Conservation (phyloP, 2,888 invertebrate species). For the Cosmopolites sordidus region DNA sequence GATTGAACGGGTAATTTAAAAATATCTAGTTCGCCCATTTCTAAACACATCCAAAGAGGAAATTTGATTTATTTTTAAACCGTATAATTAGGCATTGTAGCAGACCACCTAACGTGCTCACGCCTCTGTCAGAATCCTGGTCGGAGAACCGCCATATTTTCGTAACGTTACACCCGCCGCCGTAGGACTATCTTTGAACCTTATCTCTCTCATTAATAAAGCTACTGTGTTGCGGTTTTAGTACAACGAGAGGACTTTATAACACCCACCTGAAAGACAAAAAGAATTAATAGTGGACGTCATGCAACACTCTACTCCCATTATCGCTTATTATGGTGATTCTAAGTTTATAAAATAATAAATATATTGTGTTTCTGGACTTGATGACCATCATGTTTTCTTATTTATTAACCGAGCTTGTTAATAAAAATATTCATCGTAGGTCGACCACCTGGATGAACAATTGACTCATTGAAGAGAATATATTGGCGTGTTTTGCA, state of each 20-base stretch:
- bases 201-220: slow-evolving; percentile 23
- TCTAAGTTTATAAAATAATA: too few relatives aligned
- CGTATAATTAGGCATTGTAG: slow-evolving; percentile 18
- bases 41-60: slow-evolving; percentile 9
- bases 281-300: slow-evolving; percentile 8
- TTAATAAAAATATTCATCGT: too few relatives aligned
- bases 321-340: too few relatives aligned
- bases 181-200: slow-evolving; percentile 19
- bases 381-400: too few relatives aligned
- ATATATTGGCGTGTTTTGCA: too few relatives aligned
- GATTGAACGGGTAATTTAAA: slow-evolving; percentile 10
- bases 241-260: slow-evolving; percentile 10
- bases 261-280: slow-evolving; percentile 15
- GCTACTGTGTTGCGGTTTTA: slow-evolving; percentile 18
- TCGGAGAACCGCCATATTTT: slow-evolving; percentile 15
- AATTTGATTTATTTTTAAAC: slow-evolving; percentile 18
- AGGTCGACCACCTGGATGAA: too few relatives aligned
- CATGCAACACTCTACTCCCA: too few relatives aligned
- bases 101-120: slow-evolving; percentile 25
- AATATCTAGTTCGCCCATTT: slow-evolving; percentile 9
- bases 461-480: too few relatives aligned
- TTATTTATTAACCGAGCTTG: too few relatives aligned
- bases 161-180: slow-evolving; percentile 16
- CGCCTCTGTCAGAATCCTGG: slow-evolving; percentile 19
- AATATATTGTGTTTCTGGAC: too few relatives aligned